A percentile compares a stretch with the other conserved stretches of the same genome.
Conservation (phyloP, 1,140 invertebrate genomes). For the Neodiprion virginianus region DNA sequence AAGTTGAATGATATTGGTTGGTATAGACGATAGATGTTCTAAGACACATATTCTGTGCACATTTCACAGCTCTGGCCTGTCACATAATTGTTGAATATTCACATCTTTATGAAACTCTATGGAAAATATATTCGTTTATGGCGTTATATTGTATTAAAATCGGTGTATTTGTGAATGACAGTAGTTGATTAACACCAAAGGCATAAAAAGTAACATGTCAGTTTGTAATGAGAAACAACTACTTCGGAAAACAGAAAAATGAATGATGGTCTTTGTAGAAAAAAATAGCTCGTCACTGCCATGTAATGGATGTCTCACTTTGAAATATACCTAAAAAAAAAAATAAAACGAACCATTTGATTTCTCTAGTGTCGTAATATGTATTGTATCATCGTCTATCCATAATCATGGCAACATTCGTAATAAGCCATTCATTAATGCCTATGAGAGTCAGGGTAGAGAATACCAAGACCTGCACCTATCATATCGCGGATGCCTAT, state of each 20-base stretch:
- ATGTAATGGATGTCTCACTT: conserved; percentile 23
- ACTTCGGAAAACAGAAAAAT: conserved; percentile 2
- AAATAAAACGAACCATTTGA: too few species aligned
- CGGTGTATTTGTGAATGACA: background rate
- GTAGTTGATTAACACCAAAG: background rate
- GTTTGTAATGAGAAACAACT: background rate
- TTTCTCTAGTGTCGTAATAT: too few species aligned
- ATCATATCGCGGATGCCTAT: too few species aligned
- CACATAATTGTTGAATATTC: background rate
- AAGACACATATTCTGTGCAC: background rate
- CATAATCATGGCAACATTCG: background rate
- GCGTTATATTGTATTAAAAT: background rate
- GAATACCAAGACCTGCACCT: too few species aligned
- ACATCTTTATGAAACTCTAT: background rate
- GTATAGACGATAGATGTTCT: background rate
- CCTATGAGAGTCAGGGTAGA: too few species aligned
- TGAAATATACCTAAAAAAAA: conserved; percentile 1
- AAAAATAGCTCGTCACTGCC: conserved; percentile 31
- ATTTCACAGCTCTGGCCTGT: background rate
- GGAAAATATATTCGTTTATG: background rate
- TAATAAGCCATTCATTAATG: too few species aligned
- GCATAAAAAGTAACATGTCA: background rate
- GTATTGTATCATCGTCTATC: background rate
- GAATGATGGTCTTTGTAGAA: conserved; percentile 1
- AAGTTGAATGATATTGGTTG: background rate